phyloP scores from a whole-genome alignment of 2,113 vertebrate species.

The Hymenochirus boettgeri region DNA sequence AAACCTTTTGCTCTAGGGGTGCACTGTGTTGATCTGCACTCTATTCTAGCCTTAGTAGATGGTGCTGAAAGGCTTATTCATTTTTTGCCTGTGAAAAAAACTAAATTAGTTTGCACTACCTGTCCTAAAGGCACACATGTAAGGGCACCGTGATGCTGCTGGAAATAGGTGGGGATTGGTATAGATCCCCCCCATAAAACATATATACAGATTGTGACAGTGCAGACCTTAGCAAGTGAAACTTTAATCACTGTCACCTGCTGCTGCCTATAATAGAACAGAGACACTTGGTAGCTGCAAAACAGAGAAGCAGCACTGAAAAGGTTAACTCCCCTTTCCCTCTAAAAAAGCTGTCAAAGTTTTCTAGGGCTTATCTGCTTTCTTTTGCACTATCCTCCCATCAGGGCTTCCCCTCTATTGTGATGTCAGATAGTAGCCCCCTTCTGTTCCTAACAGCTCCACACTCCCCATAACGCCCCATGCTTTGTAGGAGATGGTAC shows the following conservation, averaged over 20 bases:
- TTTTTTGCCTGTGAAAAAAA: not conserved
- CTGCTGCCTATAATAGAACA: not conserved
- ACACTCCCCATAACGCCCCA: not conserved
- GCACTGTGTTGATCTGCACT: not conserved
- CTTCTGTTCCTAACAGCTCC: slow-evolving; percentile 9
- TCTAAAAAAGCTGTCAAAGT: slow-evolving; percentile 41
- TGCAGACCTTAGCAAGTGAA: slow-evolving; percentile 22
- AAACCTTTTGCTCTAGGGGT: not conserved
- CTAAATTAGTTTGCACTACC: slow-evolving; percentile 15
- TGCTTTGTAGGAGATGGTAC: slow-evolving; percentile 23
- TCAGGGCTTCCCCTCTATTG: slow-evolving; percentile 13
- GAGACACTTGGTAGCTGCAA: too few species aligned
- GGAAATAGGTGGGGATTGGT: slow-evolving; percentile 28
- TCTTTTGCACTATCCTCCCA: slow-evolving; percentile 26
- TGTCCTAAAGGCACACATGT: too few species aligned
- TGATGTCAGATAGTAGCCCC: slow-evolving; percentile 13
- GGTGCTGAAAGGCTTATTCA: slow-evolving; percentile 7
- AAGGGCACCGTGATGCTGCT: not conserved
- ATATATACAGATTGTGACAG: slow-evolving; percentile 13
- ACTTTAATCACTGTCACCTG: slow-evolving; percentile 11
- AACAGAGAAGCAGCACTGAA: slow-evolving; percentile 7
- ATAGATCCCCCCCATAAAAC: slow-evolving; percentile 2
- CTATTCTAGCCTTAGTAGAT: not conserved
- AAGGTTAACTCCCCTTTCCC: slow-evolving; percentile 25
- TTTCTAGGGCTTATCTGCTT: slow-evolving; percentile 26